A percentile compares a stretch with the other conserved stretches of the same genome.
Evolutionary conservation across 2,113 vertebrate genomes (phyloP).

Genomic region (Myrmecobius fasciatus): DNA sequence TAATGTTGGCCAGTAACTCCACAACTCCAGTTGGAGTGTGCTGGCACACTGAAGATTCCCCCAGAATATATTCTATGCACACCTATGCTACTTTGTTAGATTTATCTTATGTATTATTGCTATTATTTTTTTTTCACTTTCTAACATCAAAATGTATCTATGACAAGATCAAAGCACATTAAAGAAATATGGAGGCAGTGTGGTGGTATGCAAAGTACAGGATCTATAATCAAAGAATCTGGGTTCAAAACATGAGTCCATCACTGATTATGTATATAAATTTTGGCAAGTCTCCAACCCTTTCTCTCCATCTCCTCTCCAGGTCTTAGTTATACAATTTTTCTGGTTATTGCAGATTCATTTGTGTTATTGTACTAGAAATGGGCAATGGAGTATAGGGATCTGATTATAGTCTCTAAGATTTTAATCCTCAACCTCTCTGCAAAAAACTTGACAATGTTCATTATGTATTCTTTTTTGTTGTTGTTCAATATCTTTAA

Average conservation of each 20-base stretch:
- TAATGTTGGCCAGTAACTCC: no score
- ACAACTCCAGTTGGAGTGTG: no score
- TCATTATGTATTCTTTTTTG: neutral
- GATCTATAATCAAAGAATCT: neutral
- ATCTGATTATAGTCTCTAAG: neutral
- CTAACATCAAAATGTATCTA: neutral
- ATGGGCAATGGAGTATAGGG: neutral
- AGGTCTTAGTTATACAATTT: neutral
- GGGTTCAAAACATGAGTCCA: neutral
- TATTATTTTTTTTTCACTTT: neutral
- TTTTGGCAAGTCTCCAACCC: neutral
- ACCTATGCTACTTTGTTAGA: neutral
- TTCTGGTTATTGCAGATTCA: neutral
- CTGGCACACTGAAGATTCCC: neutral
- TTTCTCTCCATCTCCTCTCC: neutral
- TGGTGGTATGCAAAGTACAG: neutral
- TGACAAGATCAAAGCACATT: neutral
- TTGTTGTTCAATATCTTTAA: neutral
- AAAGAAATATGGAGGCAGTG: neutral
- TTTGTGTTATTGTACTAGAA: neutral
- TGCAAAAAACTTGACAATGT: neutral
- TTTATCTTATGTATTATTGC: neutral
- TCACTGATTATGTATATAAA: neutral
- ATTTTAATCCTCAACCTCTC: neutral
- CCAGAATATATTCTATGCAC: neutral